Conservation (phyloP, 2,797 vertebrate species). For the Centropyge bicolor region DNA sequence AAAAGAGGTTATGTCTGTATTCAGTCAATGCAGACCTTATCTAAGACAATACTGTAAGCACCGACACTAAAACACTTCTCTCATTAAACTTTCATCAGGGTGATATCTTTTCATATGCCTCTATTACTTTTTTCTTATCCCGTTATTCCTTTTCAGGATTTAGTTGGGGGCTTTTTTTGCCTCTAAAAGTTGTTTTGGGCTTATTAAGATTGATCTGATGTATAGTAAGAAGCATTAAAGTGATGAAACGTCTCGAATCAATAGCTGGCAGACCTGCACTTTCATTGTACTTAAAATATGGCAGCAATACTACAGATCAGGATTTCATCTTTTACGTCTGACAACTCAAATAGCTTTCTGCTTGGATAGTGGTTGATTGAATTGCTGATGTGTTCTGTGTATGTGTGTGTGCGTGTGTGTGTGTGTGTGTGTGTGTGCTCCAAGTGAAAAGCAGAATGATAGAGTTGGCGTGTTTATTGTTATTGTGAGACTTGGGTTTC, state of each 20-base stretch:
- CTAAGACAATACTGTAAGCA: neutral
- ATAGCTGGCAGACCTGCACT: conserved; percentile 38
- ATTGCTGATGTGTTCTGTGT: conserved; percentile 39
- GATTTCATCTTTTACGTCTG: conserved; percentile 40
- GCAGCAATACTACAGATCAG: conserved; percentile 26
- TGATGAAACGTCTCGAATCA: conserved; percentile 35
- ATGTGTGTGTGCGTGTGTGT: conserved; percentile 27
- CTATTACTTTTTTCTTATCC: neutral
- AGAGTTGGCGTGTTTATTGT: conserved; percentile 39
- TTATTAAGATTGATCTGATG: conserved; percentile 23
- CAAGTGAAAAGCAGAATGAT: conserved; percentile 24
- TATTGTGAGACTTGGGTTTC: conserved; percentile 31
- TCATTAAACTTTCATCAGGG: conserved; percentile 27
- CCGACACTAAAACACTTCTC: neutral
- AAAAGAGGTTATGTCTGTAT: neutral
- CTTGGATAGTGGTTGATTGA: conserved; percentile 49
- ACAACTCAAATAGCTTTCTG: conserved; percentile 43
- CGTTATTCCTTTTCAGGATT: neutral
- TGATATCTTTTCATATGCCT: neutral
- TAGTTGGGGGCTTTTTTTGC: neutral
- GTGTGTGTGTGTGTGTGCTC: conserved; percentile 9
- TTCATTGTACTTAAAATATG: conserved; percentile 38
- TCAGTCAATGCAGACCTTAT: conserved; percentile 7
- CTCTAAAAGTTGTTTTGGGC: neutral
- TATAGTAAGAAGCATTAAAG: conserved; percentile 27